phyloP scores from a whole-genome alignment of 1,140 invertebrate species.

The Drosophila nigrodunni region DNA sequence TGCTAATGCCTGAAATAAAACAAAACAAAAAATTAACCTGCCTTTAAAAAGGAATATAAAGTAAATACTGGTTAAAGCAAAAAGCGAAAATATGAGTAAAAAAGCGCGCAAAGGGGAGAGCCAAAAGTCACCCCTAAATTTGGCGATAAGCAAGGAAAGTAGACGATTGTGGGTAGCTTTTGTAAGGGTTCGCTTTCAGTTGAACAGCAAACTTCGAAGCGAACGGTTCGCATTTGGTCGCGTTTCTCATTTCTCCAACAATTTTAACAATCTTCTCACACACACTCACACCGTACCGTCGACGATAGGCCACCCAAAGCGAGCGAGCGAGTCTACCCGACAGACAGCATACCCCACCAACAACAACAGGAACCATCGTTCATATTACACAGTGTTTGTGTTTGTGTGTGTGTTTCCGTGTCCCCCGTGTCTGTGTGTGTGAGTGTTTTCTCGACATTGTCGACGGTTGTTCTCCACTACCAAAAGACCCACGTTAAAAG shows the following conservation, averaged over 20 bases:
- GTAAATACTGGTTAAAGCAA: slow-evolving; percentile 14
- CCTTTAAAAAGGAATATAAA: slow-evolving; percentile 11
- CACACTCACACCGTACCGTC: slow-evolving; percentile 29
- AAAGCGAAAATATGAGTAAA: slow-evolving; percentile 10
- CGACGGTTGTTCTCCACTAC: slow-evolving; percentile 42
- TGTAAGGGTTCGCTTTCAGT: slow-evolving; percentile 65
- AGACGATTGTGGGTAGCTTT: slow-evolving; percentile 54
- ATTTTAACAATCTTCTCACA: slow-evolving; percentile 75
- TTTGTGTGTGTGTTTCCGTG: slow-evolving; percentile 26
- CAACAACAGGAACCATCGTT: slow-evolving; percentile 10
- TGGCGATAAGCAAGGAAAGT: slow-evolving; percentile 13
- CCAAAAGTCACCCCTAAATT: slow-evolving; percentile 23
- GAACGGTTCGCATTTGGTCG: slow-evolving; percentile 71
- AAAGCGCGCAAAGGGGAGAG: slow-evolving; percentile 3
- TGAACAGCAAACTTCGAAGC: slow-evolving; percentile 80
- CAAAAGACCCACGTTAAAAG: slow-evolving; percentile 4
- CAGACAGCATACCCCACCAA: slow-evolving; percentile 27
- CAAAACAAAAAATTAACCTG: not conserved
- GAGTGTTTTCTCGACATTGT: slow-evolving; percentile 60
- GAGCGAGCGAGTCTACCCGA: slow-evolving; percentile 1
- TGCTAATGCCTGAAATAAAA: not conserved
- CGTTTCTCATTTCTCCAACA: slow-evolving; percentile 66
- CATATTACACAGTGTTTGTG: slow-evolving; percentile 36
- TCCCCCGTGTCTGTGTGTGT: slow-evolving; percentile 25
- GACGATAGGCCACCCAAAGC: slow-evolving; percentile 28